Evolutionary conservation across 2,888 invertebrate species (phyloP).

Genomic region (Agriotes lineatus): DNA sequence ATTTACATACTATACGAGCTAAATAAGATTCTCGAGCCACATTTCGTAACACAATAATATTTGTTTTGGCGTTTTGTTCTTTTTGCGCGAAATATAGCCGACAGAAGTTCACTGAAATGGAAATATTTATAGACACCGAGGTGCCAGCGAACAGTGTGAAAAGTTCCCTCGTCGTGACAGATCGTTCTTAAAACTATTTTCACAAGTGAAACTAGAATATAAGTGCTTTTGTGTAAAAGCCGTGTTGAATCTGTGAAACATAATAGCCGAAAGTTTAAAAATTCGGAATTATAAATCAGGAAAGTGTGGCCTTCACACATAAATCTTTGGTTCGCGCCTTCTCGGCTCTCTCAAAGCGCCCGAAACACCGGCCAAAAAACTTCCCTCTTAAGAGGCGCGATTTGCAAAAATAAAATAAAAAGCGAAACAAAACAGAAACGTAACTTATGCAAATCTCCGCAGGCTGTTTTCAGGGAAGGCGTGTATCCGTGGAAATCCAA

Average conservation of each 20-base stretch:
- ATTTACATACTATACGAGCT: constrained; percentile 5
- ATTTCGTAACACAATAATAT: constrained; percentile 33
- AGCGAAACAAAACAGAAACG: constrained; percentile 22
- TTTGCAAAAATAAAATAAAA: constrained; percentile 31
- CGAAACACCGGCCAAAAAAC: constrained; percentile 18
- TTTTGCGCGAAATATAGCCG: constrained; percentile 37
- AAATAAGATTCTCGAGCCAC: constrained; percentile 11
- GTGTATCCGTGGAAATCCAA: constrained; percentile 21
- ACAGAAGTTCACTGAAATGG: constrained; percentile 44
- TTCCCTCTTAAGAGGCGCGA: constrained; percentile 7
- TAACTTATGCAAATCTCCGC: constrained; percentile 23
- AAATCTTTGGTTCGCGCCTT: constrained; percentile 26
- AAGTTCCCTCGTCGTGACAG: constrained; percentile 43
- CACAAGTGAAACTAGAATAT: constrained; percentile 43
- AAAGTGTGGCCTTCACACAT: constrained; percentile 27
- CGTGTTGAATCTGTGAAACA: constrained; percentile 38
- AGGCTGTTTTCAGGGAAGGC: background rate
- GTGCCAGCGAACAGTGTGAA: constrained; percentile 45
- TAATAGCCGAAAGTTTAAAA: constrained; percentile 40
- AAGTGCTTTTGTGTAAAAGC: constrained; percentile 42
- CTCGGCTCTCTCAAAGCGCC: constrained; percentile 10
- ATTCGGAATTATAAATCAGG: constrained; percentile 38
- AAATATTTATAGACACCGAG: constrained; percentile 44
- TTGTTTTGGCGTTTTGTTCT: constrained; percentile 35
- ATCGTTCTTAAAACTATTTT: constrained; percentile 44